Conservation (phyloP, 2,888 invertebrate species). For the Polydrusus tereticollis region DNA sequence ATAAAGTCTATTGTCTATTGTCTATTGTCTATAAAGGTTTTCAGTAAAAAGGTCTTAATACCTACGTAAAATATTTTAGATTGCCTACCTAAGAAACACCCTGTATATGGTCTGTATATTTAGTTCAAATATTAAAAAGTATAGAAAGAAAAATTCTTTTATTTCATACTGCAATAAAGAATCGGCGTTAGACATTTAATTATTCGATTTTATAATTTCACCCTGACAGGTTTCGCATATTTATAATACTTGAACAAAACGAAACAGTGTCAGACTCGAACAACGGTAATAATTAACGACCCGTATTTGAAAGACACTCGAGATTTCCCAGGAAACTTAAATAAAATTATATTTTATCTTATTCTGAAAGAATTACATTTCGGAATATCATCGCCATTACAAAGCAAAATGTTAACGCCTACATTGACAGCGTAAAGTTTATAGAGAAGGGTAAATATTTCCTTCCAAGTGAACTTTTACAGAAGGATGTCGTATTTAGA, state of each 20-base stretch:
- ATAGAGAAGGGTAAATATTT: slow-evolving; percentile 43
- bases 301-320: neutral
- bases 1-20: no score
- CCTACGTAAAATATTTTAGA: no score
- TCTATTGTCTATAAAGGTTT: no score
- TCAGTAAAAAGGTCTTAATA: no score
- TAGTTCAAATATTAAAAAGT: no score
- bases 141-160: no score
- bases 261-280: neutral
- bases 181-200: no score
- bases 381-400: slow-evolving; percentile 20
- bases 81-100: no score
- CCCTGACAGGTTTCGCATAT: no score
- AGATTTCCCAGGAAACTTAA: neutral
- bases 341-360: slow-evolving; percentile 3
- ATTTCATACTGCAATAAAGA: no score
- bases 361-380: neutral
- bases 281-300: neutral
- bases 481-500: slow-evolving; percentile 31
- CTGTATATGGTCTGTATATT: no score
- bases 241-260: neutral
- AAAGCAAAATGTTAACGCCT: slow-evolving; percentile 40
- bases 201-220: no score
- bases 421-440: slow-evolving; percentile 43
- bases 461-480: slow-evolving; percentile 33